Evolutionary conservation across 2,888 invertebrate species (phyloP).

Genomic region (Celastrina argiolus): DNA sequence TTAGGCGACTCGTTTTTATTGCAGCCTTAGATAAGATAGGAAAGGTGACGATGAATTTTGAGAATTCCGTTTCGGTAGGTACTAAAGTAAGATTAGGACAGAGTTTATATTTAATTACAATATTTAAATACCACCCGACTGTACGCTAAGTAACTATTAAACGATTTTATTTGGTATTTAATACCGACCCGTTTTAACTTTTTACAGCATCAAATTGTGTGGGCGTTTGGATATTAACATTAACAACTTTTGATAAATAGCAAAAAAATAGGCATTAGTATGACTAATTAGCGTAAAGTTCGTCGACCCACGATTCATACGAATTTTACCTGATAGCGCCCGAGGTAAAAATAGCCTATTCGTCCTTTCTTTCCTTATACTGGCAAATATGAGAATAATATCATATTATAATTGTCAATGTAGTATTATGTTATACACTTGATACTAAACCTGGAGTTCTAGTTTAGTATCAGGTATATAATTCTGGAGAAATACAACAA

Average conservation of each 20-base stretch:
- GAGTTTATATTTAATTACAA: neutral
- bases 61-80: neutral
- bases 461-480: no score
- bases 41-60: neutral
- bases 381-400: neutral
- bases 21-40: slow-evolving; percentile 6
- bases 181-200: slow-evolving; percentile 8
- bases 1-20: neutral
- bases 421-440: neutral
- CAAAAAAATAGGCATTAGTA: slow-evolving; percentile 19
- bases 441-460: no score
- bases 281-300: slow-evolving; percentile 16
- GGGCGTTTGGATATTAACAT: slow-evolving; percentile 15
- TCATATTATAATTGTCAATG: neutral
- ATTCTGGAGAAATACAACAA: no score
- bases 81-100: neutral
- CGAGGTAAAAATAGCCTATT: neutral
- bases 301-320: neutral
- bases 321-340: neutral
- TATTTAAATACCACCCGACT: neutral
- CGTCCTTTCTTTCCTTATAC: neutral
- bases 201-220: neutral
- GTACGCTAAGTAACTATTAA: neutral
- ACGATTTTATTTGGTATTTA: neutral
- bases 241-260: slow-evolving; percentile 16